Evolutionary conservation across 2,888 invertebrate species (phyloP).

Genomic region (Crepidodera aurea): DNA sequence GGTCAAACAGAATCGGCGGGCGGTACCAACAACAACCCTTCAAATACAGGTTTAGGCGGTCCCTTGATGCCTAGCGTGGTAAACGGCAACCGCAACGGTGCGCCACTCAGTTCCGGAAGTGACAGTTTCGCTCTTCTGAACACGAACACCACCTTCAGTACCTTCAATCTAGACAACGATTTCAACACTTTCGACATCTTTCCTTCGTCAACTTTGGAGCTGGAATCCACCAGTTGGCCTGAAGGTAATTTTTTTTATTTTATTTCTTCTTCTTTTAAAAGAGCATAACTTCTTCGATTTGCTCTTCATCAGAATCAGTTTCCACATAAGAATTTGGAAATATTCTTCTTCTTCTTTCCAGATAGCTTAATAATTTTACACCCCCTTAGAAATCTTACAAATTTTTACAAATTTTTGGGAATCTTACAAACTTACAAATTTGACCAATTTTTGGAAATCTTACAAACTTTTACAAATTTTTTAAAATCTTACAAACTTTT

Average conservation of each 20-base stretch:
- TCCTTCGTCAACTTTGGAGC: slow-evolving; percentile 71
- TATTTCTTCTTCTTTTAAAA: too few species aligned
- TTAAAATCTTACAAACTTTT: too few species aligned
- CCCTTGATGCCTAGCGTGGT: slow-evolving; percentile 78
- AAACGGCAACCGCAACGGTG: slow-evolving; percentile 67
- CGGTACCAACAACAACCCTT: slow-evolving; percentile 49
- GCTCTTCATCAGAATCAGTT: too few species aligned
- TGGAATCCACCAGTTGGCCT: slow-evolving; percentile 57
- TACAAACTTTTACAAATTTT: too few species aligned
- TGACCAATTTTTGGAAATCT: too few species aligned
- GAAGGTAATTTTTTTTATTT: slow-evolving; percentile 38
- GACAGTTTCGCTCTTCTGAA: slow-evolving; percentile 51
- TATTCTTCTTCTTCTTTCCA: neutral
- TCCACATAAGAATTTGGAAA: too few species aligned
- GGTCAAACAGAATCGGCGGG: slow-evolving; percentile 56
- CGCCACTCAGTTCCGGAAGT: slow-evolving; percentile 50
- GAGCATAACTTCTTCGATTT: too few species aligned
- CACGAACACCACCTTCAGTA: slow-evolving; percentile 41
- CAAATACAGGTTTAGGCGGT: slow-evolving; percentile 66
- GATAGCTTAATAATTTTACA: too few species aligned
- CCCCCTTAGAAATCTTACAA: too few species aligned
- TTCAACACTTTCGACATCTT: slow-evolving; percentile 64
- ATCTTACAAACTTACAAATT: too few species aligned
- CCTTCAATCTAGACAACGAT: slow-evolving; percentile 55
- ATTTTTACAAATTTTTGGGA: too few species aligned